Evolutionary conservation across 2,888 invertebrate species (phyloP).

Genomic region (Drosophila mulleri): DNA sequence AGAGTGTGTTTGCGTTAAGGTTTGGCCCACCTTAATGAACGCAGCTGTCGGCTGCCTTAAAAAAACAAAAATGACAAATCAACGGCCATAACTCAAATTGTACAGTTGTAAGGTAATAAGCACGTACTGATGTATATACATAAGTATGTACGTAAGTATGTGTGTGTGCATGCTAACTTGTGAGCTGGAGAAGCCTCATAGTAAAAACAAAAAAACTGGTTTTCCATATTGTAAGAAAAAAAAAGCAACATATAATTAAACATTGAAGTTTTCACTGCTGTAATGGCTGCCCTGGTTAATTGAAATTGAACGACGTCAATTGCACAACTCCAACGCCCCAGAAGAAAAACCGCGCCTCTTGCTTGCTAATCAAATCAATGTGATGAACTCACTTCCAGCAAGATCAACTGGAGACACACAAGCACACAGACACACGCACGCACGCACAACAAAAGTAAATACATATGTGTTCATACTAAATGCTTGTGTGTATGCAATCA

Average conservation of each 20-base stretch:
- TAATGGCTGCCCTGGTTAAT: slow-evolving; percentile 57
- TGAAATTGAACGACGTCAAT: slow-evolving; percentile 37
- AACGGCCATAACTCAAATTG: slow-evolving; percentile 55
- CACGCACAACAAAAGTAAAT: slow-evolving; percentile 8
- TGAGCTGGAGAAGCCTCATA: slow-evolving; percentile 51
- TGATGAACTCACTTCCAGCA: slow-evolving; percentile 63
- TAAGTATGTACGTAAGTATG: neutral
- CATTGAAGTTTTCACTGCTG: slow-evolving; percentile 55
- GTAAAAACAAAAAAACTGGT: slow-evolving; percentile 42
- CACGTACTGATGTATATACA: slow-evolving; percentile 39
- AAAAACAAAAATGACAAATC: slow-evolving; percentile 44
- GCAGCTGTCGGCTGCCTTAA: slow-evolving; percentile 24
- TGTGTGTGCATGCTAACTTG: slow-evolving; percentile 11
- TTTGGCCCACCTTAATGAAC: slow-evolving; percentile 49
- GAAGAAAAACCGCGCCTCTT: slow-evolving; percentile 44
- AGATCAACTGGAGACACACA: slow-evolving; percentile 38
- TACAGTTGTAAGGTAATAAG: slow-evolving; percentile 59
- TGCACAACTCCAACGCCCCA: slow-evolving; percentile 39
- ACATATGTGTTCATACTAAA: neutral
- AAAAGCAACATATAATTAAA: slow-evolving; percentile 21
- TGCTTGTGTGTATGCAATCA: slow-evolving; percentile 51
- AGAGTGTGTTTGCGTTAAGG: slow-evolving; percentile 1
- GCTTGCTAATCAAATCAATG: slow-evolving; percentile 58
- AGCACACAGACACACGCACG: neutral
- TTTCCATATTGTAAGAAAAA: slow-evolving; percentile 36